Evolutionary conservation across 2,888 invertebrate genomes (phyloP).

Genomic region (Scaptomyza caliginosa): DNA sequence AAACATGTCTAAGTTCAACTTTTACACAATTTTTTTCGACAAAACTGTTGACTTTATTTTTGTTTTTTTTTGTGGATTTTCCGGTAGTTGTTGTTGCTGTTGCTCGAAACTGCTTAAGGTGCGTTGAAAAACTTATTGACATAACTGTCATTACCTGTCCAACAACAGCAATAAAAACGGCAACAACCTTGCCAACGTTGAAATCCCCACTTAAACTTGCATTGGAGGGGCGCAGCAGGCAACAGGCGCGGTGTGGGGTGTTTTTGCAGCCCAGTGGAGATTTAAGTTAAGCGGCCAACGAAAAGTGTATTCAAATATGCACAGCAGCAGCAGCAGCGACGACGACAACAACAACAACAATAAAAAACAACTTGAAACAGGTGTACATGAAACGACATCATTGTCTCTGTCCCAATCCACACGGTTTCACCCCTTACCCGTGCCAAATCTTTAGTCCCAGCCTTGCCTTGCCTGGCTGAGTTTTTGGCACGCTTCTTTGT

Average conservation of each 20-base stretch:
- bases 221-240: conserved; percentile 28
- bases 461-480: conserved; percentile 58
- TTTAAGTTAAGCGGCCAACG: conserved; percentile 79
- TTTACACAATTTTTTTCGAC: not conserved
- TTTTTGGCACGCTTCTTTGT: conserved; percentile 66
- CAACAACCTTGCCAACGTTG: conserved; percentile 54
- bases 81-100: not conserved
- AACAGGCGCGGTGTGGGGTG: not conserved
- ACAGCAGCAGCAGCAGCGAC: conserved; percentile 40
- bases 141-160: conserved; percentile 79
- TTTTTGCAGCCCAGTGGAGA: conserved; percentile 37
- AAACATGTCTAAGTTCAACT: not conserved
- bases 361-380: conserved; percentile 77
- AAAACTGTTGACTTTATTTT: conserved; percentile 45
- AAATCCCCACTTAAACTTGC: conserved; percentile 64
- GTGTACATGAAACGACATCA: conserved; percentile 78
- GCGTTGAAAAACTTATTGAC: conserved; percentile 71
- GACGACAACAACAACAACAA: conserved; percentile 46
- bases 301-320: conserved; percentile 79
- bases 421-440: not conserved
- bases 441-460: conserved; percentile 48
- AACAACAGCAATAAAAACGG: conserved; percentile 21
- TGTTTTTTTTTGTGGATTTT: conserved; percentile 44
- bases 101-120: conserved; percentile 31
- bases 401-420: conserved; percentile 54